These are phyloP conservation scores for Chunga burmeisteri DNA, from an alignment of 2,113 vertebrate species.

Conservation along the genomic window DNA sequence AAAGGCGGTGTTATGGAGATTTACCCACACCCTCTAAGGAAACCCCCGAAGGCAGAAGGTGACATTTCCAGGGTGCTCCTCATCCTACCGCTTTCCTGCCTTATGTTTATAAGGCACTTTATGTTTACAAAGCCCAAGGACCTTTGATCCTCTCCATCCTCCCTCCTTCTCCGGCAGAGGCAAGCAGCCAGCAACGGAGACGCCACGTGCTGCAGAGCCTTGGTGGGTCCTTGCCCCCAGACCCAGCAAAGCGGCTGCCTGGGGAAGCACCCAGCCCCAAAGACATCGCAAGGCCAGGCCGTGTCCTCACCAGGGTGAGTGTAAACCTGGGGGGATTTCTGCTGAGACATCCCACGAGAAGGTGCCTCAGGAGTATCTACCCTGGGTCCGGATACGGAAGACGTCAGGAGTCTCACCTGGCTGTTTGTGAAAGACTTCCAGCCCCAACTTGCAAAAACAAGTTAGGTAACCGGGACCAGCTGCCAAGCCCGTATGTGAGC, in stretches of 20 bases:
- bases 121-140: background rate
- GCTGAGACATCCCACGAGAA: background rate
- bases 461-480: background rate
- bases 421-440: background rate
- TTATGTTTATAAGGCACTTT: background rate
- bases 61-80: background rate
- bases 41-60: background rate
- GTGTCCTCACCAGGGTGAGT: background rate
- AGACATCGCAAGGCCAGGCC: accelerated
- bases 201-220: background rate
- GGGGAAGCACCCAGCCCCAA: accelerated
- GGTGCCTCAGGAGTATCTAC: background rate
- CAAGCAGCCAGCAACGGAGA: background rate
- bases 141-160: accelerated
- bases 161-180: background rate
- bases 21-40: background rate
- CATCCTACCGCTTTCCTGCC: background rate
- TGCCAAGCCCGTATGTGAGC: background rate
- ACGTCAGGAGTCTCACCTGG: background rate
- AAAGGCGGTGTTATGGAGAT: background rate
- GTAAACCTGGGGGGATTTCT: background rate
- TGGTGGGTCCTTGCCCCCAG: accelerated
- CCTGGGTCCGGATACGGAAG: accelerated
- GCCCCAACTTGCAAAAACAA: constrained; percentile 15
- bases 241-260: background rate